Percentiles rank a stretch among this genome's conserved stretches.
These are phyloP conservation scores for Xestobium rufovillosum DNA, from an alignment of 2,888 invertebrate genomes.

Conservation along the genomic window DNA sequence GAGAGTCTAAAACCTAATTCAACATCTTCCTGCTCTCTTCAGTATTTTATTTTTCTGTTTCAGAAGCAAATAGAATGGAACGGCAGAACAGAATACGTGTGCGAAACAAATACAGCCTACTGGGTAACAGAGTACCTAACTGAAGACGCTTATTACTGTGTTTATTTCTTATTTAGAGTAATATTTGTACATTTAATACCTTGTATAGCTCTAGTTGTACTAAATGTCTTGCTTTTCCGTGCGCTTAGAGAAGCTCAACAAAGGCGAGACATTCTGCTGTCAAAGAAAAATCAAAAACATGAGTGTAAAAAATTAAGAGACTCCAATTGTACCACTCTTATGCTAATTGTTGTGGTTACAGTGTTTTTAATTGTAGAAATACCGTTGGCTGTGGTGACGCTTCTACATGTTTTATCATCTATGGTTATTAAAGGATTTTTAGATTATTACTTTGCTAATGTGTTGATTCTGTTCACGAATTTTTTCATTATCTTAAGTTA, in stretches of 20 bases:
- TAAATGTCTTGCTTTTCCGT: slow-evolving; percentile 79
- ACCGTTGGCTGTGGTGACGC: slow-evolving; percentile 74
- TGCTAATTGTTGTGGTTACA: slow-evolving; percentile 81
- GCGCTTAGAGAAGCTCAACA: slow-evolving; percentile 78
- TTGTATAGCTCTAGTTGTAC: slow-evolving; percentile 77
- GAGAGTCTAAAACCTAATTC: no score
- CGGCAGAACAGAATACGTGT: slow-evolving; percentile 58
- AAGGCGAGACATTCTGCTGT: slow-evolving; percentile 37
- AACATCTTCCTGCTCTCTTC: slow-evolving; percentile 1
- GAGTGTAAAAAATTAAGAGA: slow-evolving; percentile 73
- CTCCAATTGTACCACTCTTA: slow-evolving; percentile 78
- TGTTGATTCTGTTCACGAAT: slow-evolving; percentile 75
- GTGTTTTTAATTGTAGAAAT: slow-evolving; percentile 79
- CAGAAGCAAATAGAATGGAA: slow-evolving; percentile 64
- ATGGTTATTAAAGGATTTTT: slow-evolving; percentile 59
- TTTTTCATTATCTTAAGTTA: slow-evolving; percentile 87
- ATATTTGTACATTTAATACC: slow-evolving; percentile 88
- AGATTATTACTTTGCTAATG: slow-evolving; percentile 70
- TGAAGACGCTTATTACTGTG: slow-evolving; percentile 70
- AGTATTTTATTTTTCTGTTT: slow-evolving; percentile 23
- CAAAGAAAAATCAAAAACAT: slow-evolving; percentile 50
- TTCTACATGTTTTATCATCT: slow-evolving; percentile 75
- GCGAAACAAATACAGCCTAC: slow-evolving; percentile 54
- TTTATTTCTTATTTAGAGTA: slow-evolving; percentile 79
- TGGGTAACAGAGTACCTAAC: slow-evolving; percentile 65